A percentile compares a stretch with the other conserved stretches of the same genome.
These are phyloP conservation scores for Aporrectodea caliginosa DNA, from an alignment of 1,140 invertebrate genomes.

Conservation along the genomic window DNA sequence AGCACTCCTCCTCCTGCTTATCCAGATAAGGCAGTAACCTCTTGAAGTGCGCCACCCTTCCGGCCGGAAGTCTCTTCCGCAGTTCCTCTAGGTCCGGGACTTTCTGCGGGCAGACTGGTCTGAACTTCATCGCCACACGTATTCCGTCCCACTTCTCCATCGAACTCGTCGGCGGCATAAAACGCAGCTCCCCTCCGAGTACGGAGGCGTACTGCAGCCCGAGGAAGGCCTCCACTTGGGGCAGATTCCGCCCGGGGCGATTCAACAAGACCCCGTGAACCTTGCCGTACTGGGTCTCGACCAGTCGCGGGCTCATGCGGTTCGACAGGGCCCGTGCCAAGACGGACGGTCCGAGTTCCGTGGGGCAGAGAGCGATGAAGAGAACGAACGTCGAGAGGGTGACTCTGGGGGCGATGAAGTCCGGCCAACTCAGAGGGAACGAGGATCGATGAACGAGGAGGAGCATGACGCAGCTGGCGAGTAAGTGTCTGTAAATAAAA, in stretches of 20 bases:
- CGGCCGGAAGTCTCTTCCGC: constrained; percentile 8
- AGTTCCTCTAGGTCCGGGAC: constrained; percentile 48
- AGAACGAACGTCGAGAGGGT: no score
- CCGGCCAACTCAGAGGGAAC: no score
- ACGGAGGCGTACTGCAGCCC: constrained; percentile 32
- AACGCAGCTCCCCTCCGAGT: constrained; percentile 24
- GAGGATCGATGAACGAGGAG: no score
- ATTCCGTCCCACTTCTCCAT: constrained; percentile 27
- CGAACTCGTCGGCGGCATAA: constrained; percentile 30
- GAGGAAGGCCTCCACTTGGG: constrained; percentile 24
- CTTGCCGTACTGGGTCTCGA: not conserved
- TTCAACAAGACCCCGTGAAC: not conserved
- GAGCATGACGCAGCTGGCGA: no score
- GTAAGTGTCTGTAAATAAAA: no score
- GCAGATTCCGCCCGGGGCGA: not conserved
- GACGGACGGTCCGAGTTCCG: no score
- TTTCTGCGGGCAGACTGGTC: constrained; percentile 49
- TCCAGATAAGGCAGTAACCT: constrained; percentile 25
- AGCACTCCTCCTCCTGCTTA: constrained; percentile 35
- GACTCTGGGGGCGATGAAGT: no score
- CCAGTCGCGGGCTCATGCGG: not conserved
- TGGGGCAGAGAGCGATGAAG: no score
- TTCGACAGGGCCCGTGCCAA: not conserved
- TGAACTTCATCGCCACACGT: constrained; percentile 14
- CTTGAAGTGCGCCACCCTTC: constrained; percentile 22